Base-by-base conservation (phyloP, 1,140 invertebrate genomes). In the Whitmania pigra region DNA sequence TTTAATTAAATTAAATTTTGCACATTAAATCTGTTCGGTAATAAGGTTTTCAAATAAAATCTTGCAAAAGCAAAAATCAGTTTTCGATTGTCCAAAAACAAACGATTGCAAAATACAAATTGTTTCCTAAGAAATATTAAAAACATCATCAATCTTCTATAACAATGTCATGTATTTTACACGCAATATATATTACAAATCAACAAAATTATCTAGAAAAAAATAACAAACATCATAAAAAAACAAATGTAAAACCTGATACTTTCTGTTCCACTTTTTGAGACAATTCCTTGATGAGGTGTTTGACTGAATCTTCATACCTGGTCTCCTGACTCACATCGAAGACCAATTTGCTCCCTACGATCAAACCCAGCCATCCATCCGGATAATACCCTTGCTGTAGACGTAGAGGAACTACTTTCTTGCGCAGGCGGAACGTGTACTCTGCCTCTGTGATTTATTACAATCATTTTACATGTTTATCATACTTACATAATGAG, bases 241-340 rank as follows among this genome's bases (percentile, higher is more conserved):
- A 49, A 17, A 49, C 9, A 7, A 7, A 49, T 5, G 43, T 11
- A 2, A 36, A 49, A 49, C 43, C 57, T 25, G 57, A 25, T 63
- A 7, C 57, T 53, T 29, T 31, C 43, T 75, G 13, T 77, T 78
- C 43, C 78, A 55, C 25, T 75, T 70, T n/a, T 77, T 75, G 5
- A 31, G 57, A 63, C 29, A 70, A n/a, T 70, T 70, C 69, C 25
- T 70, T 70, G 43, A 70, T 70, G 17, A 70, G 69, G 13, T 70
- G 69, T 7, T 70, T 70, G 20, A 53, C 25, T 36, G 31, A 49
- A 27, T 60, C 20, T 57, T 73, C 66, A 7, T 17, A 40, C n/a
- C 69, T 53, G 53, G 36, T 55, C 43, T 69, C 25, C 15, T 66
- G 36, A 17, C 66, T 73, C 68, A 75, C 69, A 27, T 75, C 74